Percentiles rank a stretch among this genome's conserved stretches.
Evolutionary conservation across 2,888 invertebrate species (phyloP).

Genomic region (Tribolium freemani): DNA sequence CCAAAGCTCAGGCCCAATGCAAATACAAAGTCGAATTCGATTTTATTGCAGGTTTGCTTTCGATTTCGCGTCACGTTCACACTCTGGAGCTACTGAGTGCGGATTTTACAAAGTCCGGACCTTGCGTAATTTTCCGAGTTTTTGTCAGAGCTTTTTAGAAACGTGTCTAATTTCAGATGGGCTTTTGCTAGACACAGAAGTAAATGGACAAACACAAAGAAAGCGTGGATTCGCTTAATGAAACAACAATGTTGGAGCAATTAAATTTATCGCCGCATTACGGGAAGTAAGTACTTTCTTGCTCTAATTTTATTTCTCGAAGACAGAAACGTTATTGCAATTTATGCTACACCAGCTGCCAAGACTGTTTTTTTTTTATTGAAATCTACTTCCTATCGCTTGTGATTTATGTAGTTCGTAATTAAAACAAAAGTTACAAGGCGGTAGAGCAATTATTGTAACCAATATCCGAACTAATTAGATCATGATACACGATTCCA

Average conservation of each 20-base stretch:
- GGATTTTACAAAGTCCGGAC: slow-evolving; percentile 44
- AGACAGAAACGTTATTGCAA: slow-evolving; percentile 3
- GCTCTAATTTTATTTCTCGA: slow-evolving; percentile 17
- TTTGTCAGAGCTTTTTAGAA: slow-evolving; percentile 29
- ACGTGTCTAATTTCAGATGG: slow-evolving; percentile 35
- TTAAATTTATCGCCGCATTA: slow-evolving; percentile 35
- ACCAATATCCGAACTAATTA: too few species aligned
- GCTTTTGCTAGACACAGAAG: neutral
- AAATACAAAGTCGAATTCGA: slow-evolving; percentile 39
- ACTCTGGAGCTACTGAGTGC: slow-evolving; percentile 22
- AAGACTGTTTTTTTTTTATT: neutral
- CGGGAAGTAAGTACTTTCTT: slow-evolving; percentile 20
- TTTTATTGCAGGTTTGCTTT: slow-evolving; percentile 40
- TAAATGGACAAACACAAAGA: slow-evolving; percentile 1
- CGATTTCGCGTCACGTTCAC: slow-evolving; percentile 43
- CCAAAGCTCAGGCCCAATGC: slow-evolving; percentile 24
- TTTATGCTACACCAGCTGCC: slow-evolving; percentile 1
- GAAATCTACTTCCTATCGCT: too few species aligned
- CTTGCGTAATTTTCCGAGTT: slow-evolving; percentile 41
- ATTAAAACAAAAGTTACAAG: too few species aligned
- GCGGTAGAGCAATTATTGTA: too few species aligned
- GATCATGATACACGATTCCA: too few species aligned
- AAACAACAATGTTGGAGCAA: slow-evolving; percentile 21
- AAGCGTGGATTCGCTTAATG: slow-evolving; percentile 1
- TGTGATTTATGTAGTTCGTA: too few species aligned